A percentile compares a stretch with the other conserved stretches of the same genome.
Conservation (phyloP, 2,888 invertebrate genomes). For the Serrognathus titanus region DNA sequence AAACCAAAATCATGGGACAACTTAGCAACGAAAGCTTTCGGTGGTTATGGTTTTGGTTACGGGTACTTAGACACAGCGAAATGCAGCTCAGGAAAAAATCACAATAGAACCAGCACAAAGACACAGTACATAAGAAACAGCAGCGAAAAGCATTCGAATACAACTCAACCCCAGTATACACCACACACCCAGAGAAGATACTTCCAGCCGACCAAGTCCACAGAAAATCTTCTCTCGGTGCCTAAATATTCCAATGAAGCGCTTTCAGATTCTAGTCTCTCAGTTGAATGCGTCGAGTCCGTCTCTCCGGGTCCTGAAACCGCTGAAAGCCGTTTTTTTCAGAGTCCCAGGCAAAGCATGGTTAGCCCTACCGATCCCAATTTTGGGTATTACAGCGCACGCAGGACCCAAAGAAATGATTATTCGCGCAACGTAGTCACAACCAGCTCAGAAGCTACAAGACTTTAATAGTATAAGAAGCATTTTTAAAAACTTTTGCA, state of each 20-base stretch:
- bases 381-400: constrained; percentile 46
- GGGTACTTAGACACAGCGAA: constrained; percentile 69
- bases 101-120: constrained; percentile 25
- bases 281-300: constrained; percentile 66
- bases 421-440: constrained; percentile 51
- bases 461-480: constrained; percentile 44
- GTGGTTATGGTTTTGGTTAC: constrained; percentile 84
- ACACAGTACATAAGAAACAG: constrained; percentile 40
- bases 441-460: constrained; percentile 68
- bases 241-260: constrained; percentile 63
- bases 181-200: constrained; percentile 51
- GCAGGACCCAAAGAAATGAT: constrained; percentile 51
- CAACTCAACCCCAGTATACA: constrained; percentile 47
- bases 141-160: constrained; percentile 40
- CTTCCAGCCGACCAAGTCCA: constrained; percentile 72
- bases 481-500: neutral
- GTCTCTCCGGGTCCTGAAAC: constrained; percentile 36
- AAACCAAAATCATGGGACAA: constrained; percentile 92
- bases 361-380: constrained; percentile 48
- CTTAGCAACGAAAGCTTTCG: constrained; percentile 78
- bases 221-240: constrained; percentile 71
- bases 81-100: constrained; percentile 40
- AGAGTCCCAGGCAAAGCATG: constrained; percentile 44
- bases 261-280: constrained; percentile 64
- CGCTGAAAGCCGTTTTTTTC: constrained; percentile 42